phyloP scores from a whole-genome alignment of 2,888 invertebrate species.

The Perithous albicinctus region DNA sequence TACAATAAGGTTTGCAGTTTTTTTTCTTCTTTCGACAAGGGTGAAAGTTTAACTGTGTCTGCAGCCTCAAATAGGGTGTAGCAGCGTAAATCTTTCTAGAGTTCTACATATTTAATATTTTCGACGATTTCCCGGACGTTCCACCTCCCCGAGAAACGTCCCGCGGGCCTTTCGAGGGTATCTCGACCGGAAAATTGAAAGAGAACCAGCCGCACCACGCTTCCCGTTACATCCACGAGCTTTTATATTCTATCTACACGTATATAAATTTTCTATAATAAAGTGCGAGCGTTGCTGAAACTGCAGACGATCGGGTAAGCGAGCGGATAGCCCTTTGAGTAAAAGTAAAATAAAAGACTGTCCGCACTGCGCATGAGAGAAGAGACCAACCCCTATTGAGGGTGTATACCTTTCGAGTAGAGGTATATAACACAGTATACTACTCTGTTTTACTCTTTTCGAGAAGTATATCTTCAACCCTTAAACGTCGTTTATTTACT shows the following conservation, averaged over 20 bases:
- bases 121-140: slow-evolving; percentile 41
- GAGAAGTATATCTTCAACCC: slow-evolving; percentile 19
- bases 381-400: slow-evolving; percentile 15
- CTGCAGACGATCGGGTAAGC: slow-evolving; percentile 39
- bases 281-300: slow-evolving; percentile 17
- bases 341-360: slow-evolving; percentile 50
- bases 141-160: slow-evolving; percentile 34
- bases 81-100: slow-evolving; percentile 41
- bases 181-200: slow-evolving; percentile 71
- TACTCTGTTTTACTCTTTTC: not conserved
- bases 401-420: not conserved
- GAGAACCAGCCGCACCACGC: slow-evolving; percentile 45
- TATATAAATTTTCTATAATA: slow-evolving; percentile 22
- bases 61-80: slow-evolving; percentile 2
- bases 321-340: slow-evolving; percentile 46
- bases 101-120: slow-evolving; percentile 68
- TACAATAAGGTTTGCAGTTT: too few relatives aligned
- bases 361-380: slow-evolving; percentile 12
- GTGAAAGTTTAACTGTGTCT: slow-evolving; percentile 8
- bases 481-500: slow-evolving; percentile 58
- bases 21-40: slow-evolving; percentile 21
- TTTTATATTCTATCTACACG: not conserved
- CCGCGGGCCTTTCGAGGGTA: slow-evolving; percentile 62
- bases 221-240: slow-evolving; percentile 27
- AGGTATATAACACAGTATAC: slow-evolving; percentile 5